These are phyloP conservation scores for Oreochromis grahami DNA, from an alignment of 2,797 vertebrate species.

Conservation along the genomic window DNA sequence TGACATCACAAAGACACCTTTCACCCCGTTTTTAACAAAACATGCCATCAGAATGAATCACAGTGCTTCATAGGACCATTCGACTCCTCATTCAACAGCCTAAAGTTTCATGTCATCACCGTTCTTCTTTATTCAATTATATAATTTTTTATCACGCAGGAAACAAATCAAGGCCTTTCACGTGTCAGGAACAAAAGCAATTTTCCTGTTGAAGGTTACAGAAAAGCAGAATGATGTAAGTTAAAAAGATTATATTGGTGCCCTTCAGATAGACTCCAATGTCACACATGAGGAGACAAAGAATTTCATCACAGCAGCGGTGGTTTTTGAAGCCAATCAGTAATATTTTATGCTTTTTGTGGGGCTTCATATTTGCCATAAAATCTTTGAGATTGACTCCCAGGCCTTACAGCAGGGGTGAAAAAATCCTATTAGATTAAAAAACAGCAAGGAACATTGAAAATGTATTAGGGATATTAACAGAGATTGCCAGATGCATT, in stretches of 20 bases:
- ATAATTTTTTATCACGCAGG: constrained; percentile 55
- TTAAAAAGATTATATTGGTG: constrained; percentile 47
- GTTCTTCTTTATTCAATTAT: constrained; percentile 43
- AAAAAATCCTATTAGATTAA: constrained; percentile 52
- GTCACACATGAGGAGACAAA: constrained; percentile 63
- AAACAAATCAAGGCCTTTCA: constrained; percentile 55
- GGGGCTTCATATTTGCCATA: constrained; percentile 55
- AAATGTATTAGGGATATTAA: constrained; percentile 51
- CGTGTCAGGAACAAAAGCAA: constrained; percentile 48
- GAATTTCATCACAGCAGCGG: constrained; percentile 43
- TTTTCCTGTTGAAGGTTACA: constrained; percentile 59
- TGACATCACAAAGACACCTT: constrained; percentile 18
- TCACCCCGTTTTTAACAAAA: constrained; percentile 16
- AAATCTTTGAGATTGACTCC: constrained; percentile 58
- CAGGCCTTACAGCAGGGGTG: constrained; percentile 9
- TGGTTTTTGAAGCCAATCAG: constrained; percentile 47
- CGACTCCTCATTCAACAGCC: constrained; percentile 5
- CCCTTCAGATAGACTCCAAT: constrained; percentile 63
- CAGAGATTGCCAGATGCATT: constrained; percentile 21
- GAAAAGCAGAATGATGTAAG: constrained; percentile 38
- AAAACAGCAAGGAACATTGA: constrained; percentile 36
- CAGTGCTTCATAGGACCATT: constrained; percentile 1
- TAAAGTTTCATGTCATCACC: constrained; percentile 37
- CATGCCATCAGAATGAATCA: constrained; percentile 8
- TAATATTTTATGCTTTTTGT: constrained; percentile 55